Evolutionary conservation across 2,797 vertebrate species (phyloP).

Genomic region (Buphagus erythrorhynchus): DNA sequence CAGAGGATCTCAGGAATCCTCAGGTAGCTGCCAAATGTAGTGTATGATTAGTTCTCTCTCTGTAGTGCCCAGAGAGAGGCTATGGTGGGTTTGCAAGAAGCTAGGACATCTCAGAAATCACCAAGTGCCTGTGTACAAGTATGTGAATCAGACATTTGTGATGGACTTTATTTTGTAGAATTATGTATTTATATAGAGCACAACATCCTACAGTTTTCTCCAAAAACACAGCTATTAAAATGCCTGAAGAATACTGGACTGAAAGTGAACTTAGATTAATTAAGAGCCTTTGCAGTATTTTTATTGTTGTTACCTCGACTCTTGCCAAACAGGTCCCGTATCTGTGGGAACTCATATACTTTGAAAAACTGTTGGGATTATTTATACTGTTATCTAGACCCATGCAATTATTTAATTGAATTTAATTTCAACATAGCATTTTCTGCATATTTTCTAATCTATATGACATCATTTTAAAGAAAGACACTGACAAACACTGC

Average conservation of each 20-base stretch:
- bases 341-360: neutral
- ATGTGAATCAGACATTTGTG: neutral
- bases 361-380: neutral
- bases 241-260: neutral
- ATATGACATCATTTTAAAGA: neutral
- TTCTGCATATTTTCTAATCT: neutral
- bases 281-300: neutral
- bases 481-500: neutral
- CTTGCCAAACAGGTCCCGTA: neutral
- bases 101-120: neutral
- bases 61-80: neutral
- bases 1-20: neutral
- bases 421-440: neutral
- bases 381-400: neutral
- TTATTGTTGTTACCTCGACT: neutral
- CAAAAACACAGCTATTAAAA: neutral
- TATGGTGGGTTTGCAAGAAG: neutral
- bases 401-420: neutral
- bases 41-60: neutral
- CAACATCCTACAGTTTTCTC: neutral
- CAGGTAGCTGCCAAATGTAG: neutral
- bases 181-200: neutral
- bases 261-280: neutral
- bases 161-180: neutral
- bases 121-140: neutral